phyloP scores from a whole-genome alignment of 2,888 invertebrate genomes.

The Erpobdella octoculata region DNA sequence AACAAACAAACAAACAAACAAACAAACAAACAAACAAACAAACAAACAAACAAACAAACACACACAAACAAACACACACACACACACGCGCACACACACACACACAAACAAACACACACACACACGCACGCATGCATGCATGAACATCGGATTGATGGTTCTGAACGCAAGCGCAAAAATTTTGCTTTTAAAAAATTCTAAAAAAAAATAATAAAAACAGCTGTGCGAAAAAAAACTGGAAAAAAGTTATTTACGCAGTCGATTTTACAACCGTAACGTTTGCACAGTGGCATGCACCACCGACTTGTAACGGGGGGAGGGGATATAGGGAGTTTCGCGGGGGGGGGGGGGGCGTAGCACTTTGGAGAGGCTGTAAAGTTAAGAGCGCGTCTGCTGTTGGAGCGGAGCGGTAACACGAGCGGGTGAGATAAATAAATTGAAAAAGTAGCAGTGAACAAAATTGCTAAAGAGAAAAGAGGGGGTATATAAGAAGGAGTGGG shows the following conservation, averaged over 20 bases:
- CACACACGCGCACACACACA: too few species aligned
- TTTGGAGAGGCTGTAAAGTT: too few species aligned
- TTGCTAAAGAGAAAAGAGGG: neutral
- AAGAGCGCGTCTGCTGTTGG: too few species aligned
- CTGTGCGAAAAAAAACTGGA: constrained; percentile 11
- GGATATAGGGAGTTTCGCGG: too few species aligned
- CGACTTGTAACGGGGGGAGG: too few species aligned
- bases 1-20: constrained; percentile 21
- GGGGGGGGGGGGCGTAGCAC: too few species aligned
- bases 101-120: too few species aligned
- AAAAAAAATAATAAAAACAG: too few species aligned
- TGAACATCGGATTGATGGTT: constrained; percentile 15
- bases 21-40: constrained; percentile 28
- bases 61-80: too few species aligned
- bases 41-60: constrained; percentile 27
- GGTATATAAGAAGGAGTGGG: neutral
- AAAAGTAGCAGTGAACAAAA: neutral
- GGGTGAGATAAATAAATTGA: neutral
- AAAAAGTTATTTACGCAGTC: neutral
- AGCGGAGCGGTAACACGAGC: neutral
- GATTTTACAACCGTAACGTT: neutral
- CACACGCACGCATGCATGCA: constrained; percentile 21
- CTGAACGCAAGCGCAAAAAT: too few species aligned
- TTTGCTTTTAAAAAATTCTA: too few species aligned
- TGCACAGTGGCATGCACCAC: neutral